phyloP scores from a whole-genome alignment of 2,797 vertebrate genomes.

The Labroides dimidiatus region DNA sequence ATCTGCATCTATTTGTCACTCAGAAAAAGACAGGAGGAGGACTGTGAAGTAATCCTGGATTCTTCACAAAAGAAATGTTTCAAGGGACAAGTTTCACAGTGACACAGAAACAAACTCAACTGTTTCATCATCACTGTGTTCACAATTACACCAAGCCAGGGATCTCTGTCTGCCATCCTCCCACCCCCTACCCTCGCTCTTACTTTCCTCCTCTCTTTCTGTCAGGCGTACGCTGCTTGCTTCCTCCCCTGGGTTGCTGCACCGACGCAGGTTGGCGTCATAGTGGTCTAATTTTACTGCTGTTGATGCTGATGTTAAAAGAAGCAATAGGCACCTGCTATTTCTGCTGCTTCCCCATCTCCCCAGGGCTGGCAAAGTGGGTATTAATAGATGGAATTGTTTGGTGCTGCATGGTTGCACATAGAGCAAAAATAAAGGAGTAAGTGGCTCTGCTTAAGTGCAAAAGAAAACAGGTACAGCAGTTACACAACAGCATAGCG shows the following conservation, averaged over 20 bases:
- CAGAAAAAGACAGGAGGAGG: slow-evolving; percentile 4
- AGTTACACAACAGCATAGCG: slow-evolving; percentile 59
- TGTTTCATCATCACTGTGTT: slow-evolving; percentile 67
- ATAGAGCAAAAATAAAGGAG: slow-evolving; percentile 52
- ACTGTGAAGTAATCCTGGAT: slow-evolving; percentile 21
- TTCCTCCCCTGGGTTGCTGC: slow-evolving; percentile 90
- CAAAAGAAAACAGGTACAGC: slow-evolving; percentile 51
- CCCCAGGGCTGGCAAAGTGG: slow-evolving; percentile 59
- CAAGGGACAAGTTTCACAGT: slow-evolving; percentile 24
- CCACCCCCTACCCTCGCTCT: slow-evolving; percentile 39
- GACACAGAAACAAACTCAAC: slow-evolving; percentile 43
- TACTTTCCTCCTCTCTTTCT: slow-evolving; percentile 49
- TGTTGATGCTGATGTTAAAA: slow-evolving; percentile 95
- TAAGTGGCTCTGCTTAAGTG: slow-evolving; percentile 37
- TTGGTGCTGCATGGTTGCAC: slow-evolving; percentile 80
- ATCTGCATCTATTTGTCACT: slow-evolving; percentile 3
- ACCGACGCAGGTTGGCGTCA: slow-evolving; percentile 95
- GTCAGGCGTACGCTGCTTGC: slow-evolving; percentile 69
- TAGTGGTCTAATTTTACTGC: slow-evolving; percentile 95
- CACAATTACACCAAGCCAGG: slow-evolving; percentile 63
- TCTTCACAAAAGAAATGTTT: slow-evolving; percentile 31
- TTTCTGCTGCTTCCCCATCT: slow-evolving; percentile 87
- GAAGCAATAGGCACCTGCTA: slow-evolving; percentile 94
- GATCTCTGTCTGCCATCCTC: slow-evolving; percentile 60
- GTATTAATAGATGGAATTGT: slow-evolving; percentile 89